Percentiles rank a stretch among this genome's conserved stretches.
Conservation (phyloP, 2,113 vertebrate species). For the Neotragus moschatus region DNA sequence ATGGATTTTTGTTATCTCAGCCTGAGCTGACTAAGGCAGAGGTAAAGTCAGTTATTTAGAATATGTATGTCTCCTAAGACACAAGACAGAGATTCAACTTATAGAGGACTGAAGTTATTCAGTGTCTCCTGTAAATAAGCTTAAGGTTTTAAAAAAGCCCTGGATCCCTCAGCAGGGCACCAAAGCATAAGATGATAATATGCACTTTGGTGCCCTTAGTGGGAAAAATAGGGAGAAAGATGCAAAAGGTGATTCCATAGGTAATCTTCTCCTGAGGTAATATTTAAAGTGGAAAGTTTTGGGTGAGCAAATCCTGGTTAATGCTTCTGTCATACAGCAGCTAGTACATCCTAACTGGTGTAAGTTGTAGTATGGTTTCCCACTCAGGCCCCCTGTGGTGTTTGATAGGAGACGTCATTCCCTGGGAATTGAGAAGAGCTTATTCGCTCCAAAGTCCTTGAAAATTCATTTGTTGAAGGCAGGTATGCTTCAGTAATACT, state of each 20-base stretch:
- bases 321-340: not conserved
- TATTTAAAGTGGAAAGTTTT: not conserved
- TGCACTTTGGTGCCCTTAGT: not conserved
- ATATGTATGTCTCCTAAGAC: not conserved
- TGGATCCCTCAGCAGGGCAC: not conserved
- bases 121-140: not conserved
- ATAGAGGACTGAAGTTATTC: too few relatives aligned
- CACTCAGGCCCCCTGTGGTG: not conserved
- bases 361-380: not conserved
- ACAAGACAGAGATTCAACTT: not conserved
- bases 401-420: not conserved
- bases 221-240: not conserved
- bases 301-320: not conserved
- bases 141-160: not conserved
- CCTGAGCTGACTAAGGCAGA: not conserved
- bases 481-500: not conserved
- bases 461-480: not conserved
- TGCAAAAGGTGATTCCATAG: rapidly evolving
- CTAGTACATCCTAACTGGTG: not conserved
- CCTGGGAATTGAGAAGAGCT: not conserved
- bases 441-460: not conserved
- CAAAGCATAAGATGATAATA: not conserved
- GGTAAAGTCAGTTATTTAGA: not conserved
- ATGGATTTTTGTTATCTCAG: not conserved
- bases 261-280: not conserved